Evolutionary conservation across 23 tunicate genomes (phyloP), one percentile per base, ranked within the genome.

Genomic region (Ciona savignyi): DNA sequence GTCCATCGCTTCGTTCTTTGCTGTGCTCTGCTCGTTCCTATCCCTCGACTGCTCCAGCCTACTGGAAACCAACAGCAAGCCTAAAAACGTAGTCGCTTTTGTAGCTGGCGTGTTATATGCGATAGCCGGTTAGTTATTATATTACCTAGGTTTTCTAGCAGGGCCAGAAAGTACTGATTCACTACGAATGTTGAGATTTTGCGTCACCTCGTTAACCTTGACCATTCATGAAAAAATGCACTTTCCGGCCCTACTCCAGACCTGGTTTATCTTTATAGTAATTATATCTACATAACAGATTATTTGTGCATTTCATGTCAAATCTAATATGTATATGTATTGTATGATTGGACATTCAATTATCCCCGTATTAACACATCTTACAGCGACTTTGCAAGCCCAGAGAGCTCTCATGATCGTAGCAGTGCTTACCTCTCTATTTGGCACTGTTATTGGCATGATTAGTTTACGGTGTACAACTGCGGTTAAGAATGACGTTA

Each of bases 321-420:
- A n/a, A n/a, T n/a, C n/a, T n/a, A n/a, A n/a, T n/a, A n/a, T n/a
- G n/a, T n/a, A n/a, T n/a, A n/a, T n/a, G n/a, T n/a, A n/a, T n/a
- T n/a, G n/a, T n/a, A n/a, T n/a, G n/a, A n/a, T n/a, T n/a, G n/a
- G n/a, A n/a, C n/a, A n/a, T n/a, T n/a, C n/a, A n/a, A n/a, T n/a
- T n/a, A n/a, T n/a, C n/a, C n/a, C n/a, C n/a, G n/a, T n/a, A n/a
- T n/a, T n/a, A n/a, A n/a, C n/a, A n/a, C n/a, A n/a, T n/a, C 70
- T 34, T 77, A 20, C 70, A 86, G 93, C 93, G 35, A 80, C 63
- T 4, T 78, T 86, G 29, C 93, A 86, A 86, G 93, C 85, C 2
- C 78, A 74, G 27, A 63, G 93, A 49, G 93, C 86, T 22, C 73
- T 86, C 28, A 86, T 86, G 85, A 71, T 74, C 24, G 65, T 80